Base-by-base conservation (phyloP, 2,113 vertebrate genomes). In the Rhea pennata region DNA sequence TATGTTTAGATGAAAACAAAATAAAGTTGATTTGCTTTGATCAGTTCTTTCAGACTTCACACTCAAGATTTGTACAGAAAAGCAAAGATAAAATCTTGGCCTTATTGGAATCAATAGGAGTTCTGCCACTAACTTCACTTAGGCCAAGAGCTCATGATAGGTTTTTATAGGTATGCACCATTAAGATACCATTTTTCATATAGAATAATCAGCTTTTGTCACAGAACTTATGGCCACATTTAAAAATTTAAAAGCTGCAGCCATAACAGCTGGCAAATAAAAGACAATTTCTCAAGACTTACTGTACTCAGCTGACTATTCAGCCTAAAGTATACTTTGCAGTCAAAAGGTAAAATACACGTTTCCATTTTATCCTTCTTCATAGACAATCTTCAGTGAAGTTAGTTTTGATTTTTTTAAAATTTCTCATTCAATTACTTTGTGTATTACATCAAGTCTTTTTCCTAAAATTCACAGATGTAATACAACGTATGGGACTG, bases 111-210 rank as follows among this genome's bases (percentile, higher is more conserved):
- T 80, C 58, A 53, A 31, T 51, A 27, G 54, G 27, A 90, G 44
- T 53, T 83, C 76, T 65, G 39, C 40, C n/a, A 39, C 33, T 72
- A 71, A 39, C 27, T 76, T 54, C 0, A 0, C 6, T 0, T 58
- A 76, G 0, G 1, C 69, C 21, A 84, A 51, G 40, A 72, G 76
- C 83, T 88, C 21, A 42, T 80, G 50, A 62, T 4, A 40, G 15
- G 1, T 73, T 92, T 90, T 48, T 62, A 44, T 70, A 76, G 42
- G 21, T 6, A 14, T 83, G 31, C 75, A 22, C 19, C 44, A 69
- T 76, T 65, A 91, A 36, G 53, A 36, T 6, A 75, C 78, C 3
- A 42, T 56, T 86, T 83, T 83, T 56, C 39, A 70, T 36, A 58
- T 0, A 70, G n/a, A 88, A 73, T 6, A 83, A n/a, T 26, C 14